phyloP scores from a whole-genome alignment of 2,113 vertebrate species.

The Montifringilla adamsi region DNA sequence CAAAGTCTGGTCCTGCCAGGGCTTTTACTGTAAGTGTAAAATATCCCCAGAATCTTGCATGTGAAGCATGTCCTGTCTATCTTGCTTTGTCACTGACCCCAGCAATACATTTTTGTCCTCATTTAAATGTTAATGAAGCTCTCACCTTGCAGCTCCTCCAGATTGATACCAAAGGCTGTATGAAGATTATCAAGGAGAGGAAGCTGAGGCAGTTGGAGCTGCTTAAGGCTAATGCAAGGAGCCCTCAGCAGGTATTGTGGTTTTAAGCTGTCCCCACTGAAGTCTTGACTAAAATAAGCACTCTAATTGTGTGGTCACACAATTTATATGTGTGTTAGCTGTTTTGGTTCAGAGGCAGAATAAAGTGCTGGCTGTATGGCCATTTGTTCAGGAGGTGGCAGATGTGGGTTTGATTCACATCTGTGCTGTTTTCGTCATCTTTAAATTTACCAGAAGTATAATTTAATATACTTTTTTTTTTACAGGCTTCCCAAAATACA shows the following conservation, averaged over 20 bases:
- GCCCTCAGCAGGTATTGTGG: constrained; percentile 30
- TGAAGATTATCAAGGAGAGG: constrained; percentile 75
- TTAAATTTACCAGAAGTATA: background rate
- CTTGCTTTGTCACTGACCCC: background rate
- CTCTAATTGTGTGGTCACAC: background rate
- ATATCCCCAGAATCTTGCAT: background rate
- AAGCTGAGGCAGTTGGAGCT: background rate
- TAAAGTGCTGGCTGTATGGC: background rate
- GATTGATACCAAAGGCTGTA: constrained; percentile 83
- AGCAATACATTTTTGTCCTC: background rate
- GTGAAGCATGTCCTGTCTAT: background rate
- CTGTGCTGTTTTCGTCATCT: background rate
- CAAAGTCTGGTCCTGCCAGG: background rate
- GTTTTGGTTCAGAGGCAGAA: background rate
- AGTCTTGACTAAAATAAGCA: background rate
- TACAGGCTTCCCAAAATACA: constrained; percentile 32
- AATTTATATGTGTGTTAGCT: background rate
- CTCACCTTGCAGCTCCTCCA: constrained; percentile 70
- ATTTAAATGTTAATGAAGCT: background rate
- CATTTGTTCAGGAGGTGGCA: background rate
- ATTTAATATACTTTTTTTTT: background rate
- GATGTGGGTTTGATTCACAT: background rate
- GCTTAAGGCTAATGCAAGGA: background rate
- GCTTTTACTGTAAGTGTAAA: background rate
- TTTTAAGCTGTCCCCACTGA: background rate